A percentile compares a stretch with the other conserved stretches of the same genome.
These are phyloP conservation scores for Macheiramphus alcinus DNA, from an alignment of 2,113 vertebrate genomes.

Conservation along the genomic window DNA sequence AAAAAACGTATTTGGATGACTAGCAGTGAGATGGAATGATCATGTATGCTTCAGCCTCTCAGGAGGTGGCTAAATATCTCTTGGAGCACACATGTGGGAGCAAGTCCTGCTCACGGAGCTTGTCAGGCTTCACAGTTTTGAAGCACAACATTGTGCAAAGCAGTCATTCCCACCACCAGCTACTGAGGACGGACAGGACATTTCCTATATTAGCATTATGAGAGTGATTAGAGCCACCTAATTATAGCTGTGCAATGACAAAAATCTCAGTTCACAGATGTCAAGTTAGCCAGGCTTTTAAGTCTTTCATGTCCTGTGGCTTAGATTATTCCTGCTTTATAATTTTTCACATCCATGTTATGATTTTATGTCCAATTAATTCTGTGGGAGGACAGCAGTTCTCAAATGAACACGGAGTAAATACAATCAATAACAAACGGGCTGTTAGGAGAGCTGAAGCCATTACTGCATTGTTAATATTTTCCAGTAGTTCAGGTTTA, in stretches of 20 bases:
- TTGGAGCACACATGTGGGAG: not conserved
- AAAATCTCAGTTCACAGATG: conserved; percentile 1
- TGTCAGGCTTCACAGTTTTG: not conserved
- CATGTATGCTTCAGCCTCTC: not conserved
- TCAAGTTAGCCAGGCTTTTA: not conserved
- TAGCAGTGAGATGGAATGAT: not conserved
- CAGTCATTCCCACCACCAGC: not conserved
- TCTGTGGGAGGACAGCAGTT: not conserved
- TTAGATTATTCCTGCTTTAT: not conserved
- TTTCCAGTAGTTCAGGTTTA: not conserved
- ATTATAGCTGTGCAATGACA: conserved; percentile 37
- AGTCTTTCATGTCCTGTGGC: not conserved
- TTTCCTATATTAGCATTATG: not conserved
- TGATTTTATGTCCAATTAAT: conserved; percentile 39
- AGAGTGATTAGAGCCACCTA: conserved; percentile 36
- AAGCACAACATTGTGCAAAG: not conserved
- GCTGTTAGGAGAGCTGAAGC: not conserved
- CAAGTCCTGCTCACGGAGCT: not conserved
- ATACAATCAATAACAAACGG: conserved; percentile 3
- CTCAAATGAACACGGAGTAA: not conserved
- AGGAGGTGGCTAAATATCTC: not conserved
- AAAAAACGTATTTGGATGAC: not conserved
- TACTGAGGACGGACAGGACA: not conserved
- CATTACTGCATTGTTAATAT: not conserved
- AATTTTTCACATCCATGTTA: conserved; percentile 27